Conservation (phyloP, 2,113 vertebrate species). For the Oxyura jamaicensis region DNA sequence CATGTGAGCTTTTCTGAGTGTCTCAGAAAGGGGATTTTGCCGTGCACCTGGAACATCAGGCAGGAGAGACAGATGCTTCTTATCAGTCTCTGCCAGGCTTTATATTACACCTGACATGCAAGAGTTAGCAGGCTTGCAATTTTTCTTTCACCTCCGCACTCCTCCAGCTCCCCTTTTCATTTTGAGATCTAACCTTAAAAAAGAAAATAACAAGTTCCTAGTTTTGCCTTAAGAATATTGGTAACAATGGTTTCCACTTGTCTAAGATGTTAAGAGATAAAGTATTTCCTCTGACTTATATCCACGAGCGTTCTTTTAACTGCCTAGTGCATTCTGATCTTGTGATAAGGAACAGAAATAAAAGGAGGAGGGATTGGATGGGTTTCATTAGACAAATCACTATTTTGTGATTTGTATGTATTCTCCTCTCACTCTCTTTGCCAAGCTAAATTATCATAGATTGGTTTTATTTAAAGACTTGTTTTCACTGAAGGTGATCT, state of each 20-base stretch:
- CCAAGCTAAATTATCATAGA: background rate
- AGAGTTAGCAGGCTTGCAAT: background rate
- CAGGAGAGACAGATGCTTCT: background rate
- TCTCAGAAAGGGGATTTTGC: constrained; percentile 2
- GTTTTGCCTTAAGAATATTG: background rate
- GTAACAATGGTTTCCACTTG: background rate
- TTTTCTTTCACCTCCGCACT: constrained; percentile 18
- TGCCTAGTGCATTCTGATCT: background rate
- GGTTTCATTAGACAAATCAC: background rate
- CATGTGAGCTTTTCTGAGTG: background rate
- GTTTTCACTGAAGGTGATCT: background rate
- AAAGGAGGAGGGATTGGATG: background rate
- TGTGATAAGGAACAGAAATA: background rate
- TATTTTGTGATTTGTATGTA: background rate
- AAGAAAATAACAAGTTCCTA: background rate
- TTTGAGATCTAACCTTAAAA: background rate
- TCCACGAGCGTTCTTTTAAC: background rate
- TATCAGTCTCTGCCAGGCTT: background rate
- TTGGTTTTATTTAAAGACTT: background rate
- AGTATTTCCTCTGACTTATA: background rate
- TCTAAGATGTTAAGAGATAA: background rate
- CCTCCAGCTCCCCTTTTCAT: background rate
- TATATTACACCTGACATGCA: constrained; percentile 2
- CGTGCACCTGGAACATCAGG: background rate
- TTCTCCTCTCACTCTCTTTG: background rate